These are phyloP conservation scores for Drosophila kepulauana DNA, from an alignment of 1,140 invertebrate species.

Conservation along the genomic window DNA sequence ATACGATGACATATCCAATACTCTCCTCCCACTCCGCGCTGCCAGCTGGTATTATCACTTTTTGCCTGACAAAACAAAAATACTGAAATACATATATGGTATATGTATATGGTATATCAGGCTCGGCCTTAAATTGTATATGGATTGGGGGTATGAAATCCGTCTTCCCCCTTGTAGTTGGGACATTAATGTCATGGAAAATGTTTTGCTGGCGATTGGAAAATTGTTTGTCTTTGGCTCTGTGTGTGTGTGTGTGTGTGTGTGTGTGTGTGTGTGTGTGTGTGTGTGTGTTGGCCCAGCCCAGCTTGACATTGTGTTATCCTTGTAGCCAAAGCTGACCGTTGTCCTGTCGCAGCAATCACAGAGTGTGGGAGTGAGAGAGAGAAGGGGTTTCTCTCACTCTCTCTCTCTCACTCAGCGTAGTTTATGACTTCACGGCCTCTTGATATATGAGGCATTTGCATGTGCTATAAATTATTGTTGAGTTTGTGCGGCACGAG, in stretches of 20 bases:
- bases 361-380: not conserved
- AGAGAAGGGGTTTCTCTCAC: no score
- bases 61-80: constrained; percentile 60
- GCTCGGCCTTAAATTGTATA: constrained; percentile 35
- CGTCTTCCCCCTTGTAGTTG: constrained; percentile 31
- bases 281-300: constrained; percentile 5
- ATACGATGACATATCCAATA: constrained; percentile 50
- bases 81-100: constrained; percentile 36
- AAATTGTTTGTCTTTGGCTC: constrained; percentile 73
- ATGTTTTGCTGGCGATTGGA: constrained; percentile 79
- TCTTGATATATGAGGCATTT: constrained; percentile 81
- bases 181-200: constrained; percentile 76
- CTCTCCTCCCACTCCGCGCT: no score
- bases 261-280: not conserved
- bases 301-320: constrained; percentile 60
- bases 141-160: not conserved
- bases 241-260: not conserved
- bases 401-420: not conserved
- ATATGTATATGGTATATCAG: constrained; percentile 28
- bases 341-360: constrained; percentile 6
- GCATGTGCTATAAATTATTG: constrained; percentile 78
- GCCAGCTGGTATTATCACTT: constrained; percentile 60
- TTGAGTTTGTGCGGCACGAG: constrained; percentile 34
- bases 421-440: constrained; percentile 72
- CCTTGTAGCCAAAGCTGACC: constrained; percentile 36